Evolutionary conservation across 2,888 invertebrate species (phyloP), one percentile per base, ranked within the genome.

Genomic region (Nipponacmea schrenckii): DNA sequence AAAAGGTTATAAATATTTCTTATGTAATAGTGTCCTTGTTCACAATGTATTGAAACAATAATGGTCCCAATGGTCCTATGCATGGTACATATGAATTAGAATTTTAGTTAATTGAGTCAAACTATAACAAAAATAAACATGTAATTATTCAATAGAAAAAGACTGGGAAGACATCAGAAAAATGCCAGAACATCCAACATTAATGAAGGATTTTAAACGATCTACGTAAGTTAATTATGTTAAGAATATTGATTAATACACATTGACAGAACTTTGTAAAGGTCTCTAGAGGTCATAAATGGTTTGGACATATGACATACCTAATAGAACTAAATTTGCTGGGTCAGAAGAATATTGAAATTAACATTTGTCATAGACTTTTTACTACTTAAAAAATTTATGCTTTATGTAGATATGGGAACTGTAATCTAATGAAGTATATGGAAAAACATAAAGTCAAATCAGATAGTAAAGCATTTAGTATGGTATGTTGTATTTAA

Each of bases 91-190:
- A n/a, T n/a, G n/a, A n/a, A n/a, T n/a, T n/a, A n/a, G n/a, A n/a
- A n/a, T n/a, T n/a, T n/a, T n/a, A n/a, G n/a, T n/a, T n/a, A 31
- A 31, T 4, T 31, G 39, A 8, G 39, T 39, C 10, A 39, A 39
- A 39, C 10, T 1, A 39, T 39, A 39, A 39, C 39, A 8, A 8
- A 39, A 10, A 5, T 7, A n/a, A n/a, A 39, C 10, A 39, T 39
- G 39, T 39, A n/a, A n/a, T 39, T 39, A 10, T 39, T 39, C 7
- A 39, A 39, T 74, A 88, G 89, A 90, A 73, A 97, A 97, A 89
- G 98, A 98, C 86, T 98, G 98, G 98, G 97, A 98, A 88, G 98
- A 98, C 88, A 97, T 98, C 73, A 93, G 95, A 83, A 97, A 97
- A 91, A 99, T 99, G 99, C 99, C 99, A 0, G 98, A 99, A 89